Evolutionary conservation across 2,888 invertebrate species (phyloP), one percentile per base, ranked within the genome.

Genomic region (Agrochola litura): DNA sequence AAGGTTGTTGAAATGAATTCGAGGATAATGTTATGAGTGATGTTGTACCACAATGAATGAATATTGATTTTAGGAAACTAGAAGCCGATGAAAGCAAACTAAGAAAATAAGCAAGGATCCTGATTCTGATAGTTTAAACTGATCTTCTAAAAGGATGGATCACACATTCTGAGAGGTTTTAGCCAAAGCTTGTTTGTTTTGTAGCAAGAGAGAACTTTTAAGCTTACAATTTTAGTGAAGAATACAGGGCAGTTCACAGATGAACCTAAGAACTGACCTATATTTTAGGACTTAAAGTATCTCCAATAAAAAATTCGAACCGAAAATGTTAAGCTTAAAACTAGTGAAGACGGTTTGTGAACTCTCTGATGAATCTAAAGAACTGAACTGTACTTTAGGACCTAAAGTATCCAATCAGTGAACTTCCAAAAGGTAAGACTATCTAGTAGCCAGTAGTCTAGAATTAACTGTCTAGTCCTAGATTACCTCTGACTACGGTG

Each of bases 1-100:
- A 66, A 66, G 56, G 49, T 66, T n/a, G 64, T 61, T 52, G 54
- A 71, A 43, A 46, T 43, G n/a, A 14, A 14, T 60, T 63, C 41
- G 16, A 52, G 37, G 6, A 58, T 63, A 82, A 66, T 61, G 25
- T 66, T 58, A 12, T 22, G 46, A 70, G 46, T 60, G 30, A 61
- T 77, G 14, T 60, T 54, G 16, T 16, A 49, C 30, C 30, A 30
- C 14, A 41, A 37, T 69, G 1, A 69, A 70, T 76, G 14, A 6
- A 22, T 61, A 46, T 60, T 70, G 22, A 65, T 64, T 60, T 63
- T 56, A 52, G 16, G 25, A n/a, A 16, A 37, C 8, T 49, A 81
- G 25, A 76, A 76, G 49, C 8, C 1, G 8, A 63, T 49, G 25
- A 16, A 19, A 81, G 1, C 10, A 60, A 54, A 16, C 19, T 66